phyloP scores from a whole-genome alignment of 2,888 invertebrate genomes.

The Drosophila kambysellisi region DNA sequence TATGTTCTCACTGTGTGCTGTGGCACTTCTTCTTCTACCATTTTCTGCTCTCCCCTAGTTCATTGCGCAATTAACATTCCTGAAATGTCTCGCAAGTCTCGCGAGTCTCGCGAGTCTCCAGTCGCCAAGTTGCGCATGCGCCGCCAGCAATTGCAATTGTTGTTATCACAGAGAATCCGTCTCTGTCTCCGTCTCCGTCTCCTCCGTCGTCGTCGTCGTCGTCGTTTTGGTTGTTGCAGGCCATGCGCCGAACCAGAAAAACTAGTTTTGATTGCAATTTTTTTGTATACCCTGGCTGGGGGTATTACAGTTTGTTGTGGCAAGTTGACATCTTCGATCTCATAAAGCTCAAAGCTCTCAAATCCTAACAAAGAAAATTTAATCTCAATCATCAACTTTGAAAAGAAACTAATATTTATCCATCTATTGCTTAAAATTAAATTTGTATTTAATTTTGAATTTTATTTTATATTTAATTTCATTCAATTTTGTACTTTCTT shows the following conservation, averaged over 20 bases:
- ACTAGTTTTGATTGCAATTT: slow-evolving; percentile 68
- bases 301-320: neutral
- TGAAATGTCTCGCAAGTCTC: slow-evolving; percentile 58
- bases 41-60: slow-evolving; percentile 4
- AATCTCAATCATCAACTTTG: neutral
- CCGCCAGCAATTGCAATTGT: slow-evolving; percentile 71
- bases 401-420: neutral
- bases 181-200: neutral
- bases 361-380: neutral
- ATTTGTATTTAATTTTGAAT: too few relatives aligned
- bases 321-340: neutral
- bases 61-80: slow-evolving; percentile 78
- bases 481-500: too few relatives aligned
- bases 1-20: slow-evolving; percentile 62
- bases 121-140: slow-evolving; percentile 68
- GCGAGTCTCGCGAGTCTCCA: slow-evolving; percentile 25
- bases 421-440: neutral
- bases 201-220: neutral
- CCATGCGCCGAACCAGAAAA: slow-evolving; percentile 79
- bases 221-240: slow-evolving; percentile 16
- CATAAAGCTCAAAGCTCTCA: neutral
- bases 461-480: too few relatives aligned
- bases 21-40: slow-evolving; percentile 34
- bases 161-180: slow-evolving; percentile 63
- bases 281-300: slow-evolving; percentile 1